Evolutionary conservation across 2,113 vertebrate species (phyloP), one percentile per base, ranked within the genome.

Genomic region (Morone chrysops): DNA sequence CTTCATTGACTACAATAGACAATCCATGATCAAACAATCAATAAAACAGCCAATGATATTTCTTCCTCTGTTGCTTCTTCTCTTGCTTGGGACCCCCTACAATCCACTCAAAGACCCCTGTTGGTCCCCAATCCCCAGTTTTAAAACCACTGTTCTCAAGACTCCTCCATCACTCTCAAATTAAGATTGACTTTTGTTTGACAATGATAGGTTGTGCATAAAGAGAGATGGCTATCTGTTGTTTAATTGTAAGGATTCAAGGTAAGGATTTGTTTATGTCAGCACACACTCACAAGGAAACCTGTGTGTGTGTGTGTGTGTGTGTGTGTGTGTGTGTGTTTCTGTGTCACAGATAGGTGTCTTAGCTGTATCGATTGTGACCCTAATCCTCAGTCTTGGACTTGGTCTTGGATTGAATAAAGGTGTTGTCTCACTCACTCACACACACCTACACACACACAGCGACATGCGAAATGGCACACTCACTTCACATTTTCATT

Each of bases 381-480:
- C 63, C 5, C 57, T 95, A 6, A 90, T 94, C 60, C 79, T 96
- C 3, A 94, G 93, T 11, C 91, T 96, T 1, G 94, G 93, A 45
- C 84, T 95, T 0, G 94, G 94, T 6, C 88, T 96, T 0, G 94
- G 94, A 22, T 78, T 95, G 62, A 84, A 88, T 36, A 80, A 91
- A 91, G 93, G 93, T 95, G 63, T 45, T 1, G 6, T 11, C 31
- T 31, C 31, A 31, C 31, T 31, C 9, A 62, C 0, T 61, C 14
- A 50, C 70, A 57, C n/a, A 57, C 9, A 11, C 53, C 11, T 7
- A 7, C 41, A 31, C 31, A 31, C 31, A 31, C 31, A 31, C 31
- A 31, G 31, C 31, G 31, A 31, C 31, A 31, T 31, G 31, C 31
- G 31, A 31, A 31, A 31, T 31, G 31, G 31, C 31, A 31, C 31